Base-by-base conservation (phyloP, 2,797 vertebrate species). In the Zalophus californianus region DNA sequence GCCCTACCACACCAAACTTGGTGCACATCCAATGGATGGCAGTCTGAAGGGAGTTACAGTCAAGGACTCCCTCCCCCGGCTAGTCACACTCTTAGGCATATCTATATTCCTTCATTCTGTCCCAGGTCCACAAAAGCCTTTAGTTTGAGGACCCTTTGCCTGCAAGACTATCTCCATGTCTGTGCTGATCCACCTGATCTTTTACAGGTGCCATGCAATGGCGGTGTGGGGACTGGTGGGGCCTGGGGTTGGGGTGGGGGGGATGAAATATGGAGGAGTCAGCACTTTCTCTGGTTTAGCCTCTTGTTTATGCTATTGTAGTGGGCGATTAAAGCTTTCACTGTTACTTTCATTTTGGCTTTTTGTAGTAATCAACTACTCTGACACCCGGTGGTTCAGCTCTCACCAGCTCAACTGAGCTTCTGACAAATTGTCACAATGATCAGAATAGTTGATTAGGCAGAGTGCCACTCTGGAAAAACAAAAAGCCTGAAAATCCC, bases 351-450 rank as follows among this genome's bases (percentile, higher is more conserved):
- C 35, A 44, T 80, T 93, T 44, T 35, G 32, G 27, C 3, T 94
- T 89, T 97, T 60, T 80, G 35, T 62, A 80, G 89, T 84, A 80
- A 86, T 90, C 25, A 75, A 38, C 66, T 25, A 58, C 5, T 85
- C 35, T 1, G 62, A 66, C 16, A 75, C 21, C 68, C 62, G 62
- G 29, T 16, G 68, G 38, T 62, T 83, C 56, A 27, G 15, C 62
- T 83, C 5, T 79, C 50, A 41, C 32, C 16, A 91, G 56, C n/a
- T 92, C 35, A 60, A 14, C 48, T 27, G 80, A 83, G 20, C 29
- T 78, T 48, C 60, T 38, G 13, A 92, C 27, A 92, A 64, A 96
- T 7, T 56, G 41, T 41, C 48, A 25, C 20, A 48, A 38, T 13
- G 29, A 66, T 52, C 35, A 75, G 12, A 20, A 11, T 13, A 23